Evolutionary conservation across 2,113 vertebrate genomes (phyloP).

Genomic region (Callaeas wilsoni): DNA sequence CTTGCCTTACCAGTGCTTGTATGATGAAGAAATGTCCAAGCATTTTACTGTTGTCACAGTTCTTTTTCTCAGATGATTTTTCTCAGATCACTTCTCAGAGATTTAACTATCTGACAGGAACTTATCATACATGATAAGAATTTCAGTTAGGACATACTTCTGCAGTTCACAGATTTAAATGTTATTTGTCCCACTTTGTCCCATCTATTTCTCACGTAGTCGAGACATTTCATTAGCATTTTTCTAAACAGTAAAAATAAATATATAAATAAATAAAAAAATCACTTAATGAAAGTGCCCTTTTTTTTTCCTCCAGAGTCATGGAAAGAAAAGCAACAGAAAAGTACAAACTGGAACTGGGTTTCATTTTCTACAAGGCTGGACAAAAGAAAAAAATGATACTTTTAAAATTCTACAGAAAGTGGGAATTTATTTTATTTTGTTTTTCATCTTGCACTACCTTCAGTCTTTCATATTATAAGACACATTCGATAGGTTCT

Average conservation of each 20-base stretch:
- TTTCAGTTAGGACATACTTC: neutral
- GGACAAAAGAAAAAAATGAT: neutral
- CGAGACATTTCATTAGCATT: neutral
- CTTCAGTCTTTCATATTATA: neutral
- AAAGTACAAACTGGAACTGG: fast-evolving
- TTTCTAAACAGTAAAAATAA: neutral
- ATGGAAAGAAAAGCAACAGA: neutral
- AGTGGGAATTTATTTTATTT: neutral
- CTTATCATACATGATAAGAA: neutral
- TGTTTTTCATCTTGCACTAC: neutral
- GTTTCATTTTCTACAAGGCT: neutral
- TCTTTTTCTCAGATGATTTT: neutral
- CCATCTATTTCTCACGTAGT: neutral
- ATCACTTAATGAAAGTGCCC: neutral
- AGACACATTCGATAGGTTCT: neutral
- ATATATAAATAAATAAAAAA: neutral
- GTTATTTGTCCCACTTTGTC: neutral
- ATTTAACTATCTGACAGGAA: neutral
- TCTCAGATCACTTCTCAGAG: neutral
- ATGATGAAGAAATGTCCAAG: neutral
- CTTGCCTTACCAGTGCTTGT: neutral
- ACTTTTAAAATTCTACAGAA: neutral
- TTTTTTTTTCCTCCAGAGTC: too few species aligned
- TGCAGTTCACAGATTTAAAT: neutral
- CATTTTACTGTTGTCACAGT: neutral